Base-by-base conservation (phyloP, 2,888 invertebrate genomes). In the Harpalus rubripes region DNA sequence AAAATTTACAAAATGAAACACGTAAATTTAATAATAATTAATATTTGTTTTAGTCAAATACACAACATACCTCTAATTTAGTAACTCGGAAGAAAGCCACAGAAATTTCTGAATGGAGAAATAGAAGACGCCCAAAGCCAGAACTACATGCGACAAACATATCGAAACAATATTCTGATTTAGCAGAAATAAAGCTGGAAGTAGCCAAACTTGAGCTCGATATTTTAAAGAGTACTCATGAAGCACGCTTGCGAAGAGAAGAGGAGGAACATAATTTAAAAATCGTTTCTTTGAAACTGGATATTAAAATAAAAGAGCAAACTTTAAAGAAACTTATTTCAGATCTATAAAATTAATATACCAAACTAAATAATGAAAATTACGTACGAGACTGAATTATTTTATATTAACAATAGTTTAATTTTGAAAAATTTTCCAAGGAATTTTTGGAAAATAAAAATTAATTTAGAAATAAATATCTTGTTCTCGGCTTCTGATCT, bases 151-250 rank as follows among this genome's bases (percentile, higher is more conserved):
- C 22, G 22, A 61, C 63, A 52, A 52, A 8, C 8, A 52, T 52
- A 52, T 52, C 5, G n/a, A n/a, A n/a, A n/a, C n/a, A n/a, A n/a
- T n/a, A n/a, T n/a, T n/a, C n/a, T n/a, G n/a, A n/a, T n/a, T n/a
- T 61, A 61, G 63, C 63, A 18, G 15, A 61, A 22, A 22, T 61
- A 22, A 61, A 61, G 15, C 5, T 61, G 63, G 63, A 61, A 22
- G 10, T 61, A 61, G 63, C 63, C 22, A n/a, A 22, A 22, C 22
- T 61, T 8, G 63, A 61, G 15, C 15, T 61, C 8, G 8, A 61
- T 8, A 61, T 61, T n/a, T 15, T 6, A 15, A 10, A 61, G 15
- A 16, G 15, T 61, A 61, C 16, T 61, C 8, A 8, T n/a, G 15
- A 15, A 61, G 15, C 10, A 15, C 10, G 63, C 8, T 8, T 12